Conservation (phyloP, 2,113 vertebrate species). For the Laticauda laticaudata region DNA sequence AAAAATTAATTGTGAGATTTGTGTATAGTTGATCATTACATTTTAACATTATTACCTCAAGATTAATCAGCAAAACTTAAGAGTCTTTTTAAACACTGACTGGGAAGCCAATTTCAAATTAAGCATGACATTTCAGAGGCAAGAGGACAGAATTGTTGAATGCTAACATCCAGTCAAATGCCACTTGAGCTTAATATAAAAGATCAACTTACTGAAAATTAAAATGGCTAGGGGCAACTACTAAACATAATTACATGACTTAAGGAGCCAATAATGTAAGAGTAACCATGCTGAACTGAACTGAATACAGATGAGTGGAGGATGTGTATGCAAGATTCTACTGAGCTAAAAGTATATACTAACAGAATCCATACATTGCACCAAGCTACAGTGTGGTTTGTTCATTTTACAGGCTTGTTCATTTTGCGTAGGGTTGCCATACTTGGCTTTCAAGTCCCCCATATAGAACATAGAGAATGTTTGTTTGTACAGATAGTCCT, state of each 20-base stretch:
- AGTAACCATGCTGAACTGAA: neutral
- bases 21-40: neutral
- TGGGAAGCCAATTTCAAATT: neutral
- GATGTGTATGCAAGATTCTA: neutral
- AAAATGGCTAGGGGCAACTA: neutral
- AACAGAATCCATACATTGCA: neutral
- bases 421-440: neutral
- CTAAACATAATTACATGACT: neutral
- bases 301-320: neutral
- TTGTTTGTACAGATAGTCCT: neutral
- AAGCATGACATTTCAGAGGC: neutral
- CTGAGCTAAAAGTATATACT: neutral
- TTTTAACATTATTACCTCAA: neutral
- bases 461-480: neutral
- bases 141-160: neutral
- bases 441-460: neutral
- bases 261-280: neutral
- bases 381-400: neutral
- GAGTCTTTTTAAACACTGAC: neutral
- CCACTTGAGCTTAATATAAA: neutral
- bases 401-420: neutral
- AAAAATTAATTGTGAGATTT: neutral
- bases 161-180: neutral
- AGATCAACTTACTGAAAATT: neutral
- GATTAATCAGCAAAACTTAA: neutral